These are phyloP conservation scores for Bombus waltoni DNA, from an alignment of 1,140 invertebrate species.

Conservation along the genomic window DNA sequence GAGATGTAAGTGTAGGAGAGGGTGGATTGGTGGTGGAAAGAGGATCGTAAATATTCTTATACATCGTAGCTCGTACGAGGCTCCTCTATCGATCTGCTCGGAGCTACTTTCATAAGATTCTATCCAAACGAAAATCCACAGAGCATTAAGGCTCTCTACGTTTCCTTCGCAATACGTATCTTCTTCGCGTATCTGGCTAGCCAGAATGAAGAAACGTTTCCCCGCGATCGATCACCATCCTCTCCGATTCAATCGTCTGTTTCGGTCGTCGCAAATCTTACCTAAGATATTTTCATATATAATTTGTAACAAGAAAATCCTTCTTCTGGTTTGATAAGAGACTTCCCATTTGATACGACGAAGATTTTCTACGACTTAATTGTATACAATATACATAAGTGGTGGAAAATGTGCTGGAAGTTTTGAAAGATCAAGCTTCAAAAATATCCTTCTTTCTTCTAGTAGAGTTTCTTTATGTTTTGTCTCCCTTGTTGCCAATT, in stretches of 20 bases:
- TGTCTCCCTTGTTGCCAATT: too few relatives aligned
- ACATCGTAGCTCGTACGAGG: slow-evolving; percentile 38
- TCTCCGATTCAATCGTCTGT: neutral
- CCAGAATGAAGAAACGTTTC: slow-evolving; percentile 14
- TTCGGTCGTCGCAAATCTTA: neutral
- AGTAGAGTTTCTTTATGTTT: too few relatives aligned
- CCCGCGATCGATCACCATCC: slow-evolving; percentile 2
- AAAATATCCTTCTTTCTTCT: too few relatives aligned
- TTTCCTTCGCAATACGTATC: neutral
- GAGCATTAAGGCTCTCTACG: neutral
- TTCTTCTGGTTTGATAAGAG: neutral
- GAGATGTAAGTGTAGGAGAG: neutral
- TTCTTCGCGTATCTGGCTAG: neutral
- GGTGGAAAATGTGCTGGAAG: too few relatives aligned
- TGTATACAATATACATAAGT: too few relatives aligned
- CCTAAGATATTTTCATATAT: neutral
- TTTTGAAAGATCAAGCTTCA: too few relatives aligned
- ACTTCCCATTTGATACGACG: neutral
- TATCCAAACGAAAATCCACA: slow-evolving; percentile 53
- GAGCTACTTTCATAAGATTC: slow-evolving; percentile 60
- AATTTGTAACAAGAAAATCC: neutral
- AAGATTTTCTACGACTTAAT: too few relatives aligned
- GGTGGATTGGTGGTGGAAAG: neutral
- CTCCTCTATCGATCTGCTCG: slow-evolving; percentile 55
- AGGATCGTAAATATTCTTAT: slow-evolving; percentile 62